Base-by-base conservation (phyloP, 1,140 invertebrate species). In the Streblospio benedicti region DNA sequence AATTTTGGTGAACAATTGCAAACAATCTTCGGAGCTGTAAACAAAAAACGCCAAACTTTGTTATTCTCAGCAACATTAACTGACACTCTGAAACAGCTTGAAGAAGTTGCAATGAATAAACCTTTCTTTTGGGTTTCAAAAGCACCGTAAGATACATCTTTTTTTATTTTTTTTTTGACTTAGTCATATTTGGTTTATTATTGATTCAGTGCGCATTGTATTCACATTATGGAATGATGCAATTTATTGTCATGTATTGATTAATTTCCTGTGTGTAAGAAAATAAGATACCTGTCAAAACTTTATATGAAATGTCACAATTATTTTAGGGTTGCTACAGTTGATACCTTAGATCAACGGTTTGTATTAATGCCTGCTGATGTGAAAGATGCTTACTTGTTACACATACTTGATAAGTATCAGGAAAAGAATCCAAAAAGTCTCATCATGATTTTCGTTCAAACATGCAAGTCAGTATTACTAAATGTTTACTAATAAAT, bases 301-400 rank as follows among this genome's bases (percentile, higher is more conserved):
- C 30, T 14, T 14, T 33, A 41, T 31, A 41, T 16, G 16, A 9
- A 54, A 44, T 53, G n/a, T 44, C 33, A 44, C 30, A 33, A 18
- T 44, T 52, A 33, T 59, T 65, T 28, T 60, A 75, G 73, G 18
- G 80, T 87, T 23, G 83, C 86, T 3, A 96, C 93, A 4, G 93
- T 96, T 0, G 86, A 88, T 38, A 83, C 88, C 59, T 77, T 98
- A 16, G 86, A 91, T 67, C 94, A 99, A 73, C 83, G 85, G 44
- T 97, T 93, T 79, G 83, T 96, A 1, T 79, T 97, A 14, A 91
- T 89, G 76, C 90, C 93, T 0, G 84, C 84, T 30, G 87, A 94
- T 74, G 87, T 93, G 30, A 87, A 91, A 58, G 94, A 99, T 81
- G 92, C 91, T 31, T 97, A 93, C 75, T 75, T 99, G 23, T 87